These are phyloP conservation scores for Heteropelma amictum DNA, from an alignment of 2,888 invertebrate genomes.

Conservation along the genomic window DNA sequence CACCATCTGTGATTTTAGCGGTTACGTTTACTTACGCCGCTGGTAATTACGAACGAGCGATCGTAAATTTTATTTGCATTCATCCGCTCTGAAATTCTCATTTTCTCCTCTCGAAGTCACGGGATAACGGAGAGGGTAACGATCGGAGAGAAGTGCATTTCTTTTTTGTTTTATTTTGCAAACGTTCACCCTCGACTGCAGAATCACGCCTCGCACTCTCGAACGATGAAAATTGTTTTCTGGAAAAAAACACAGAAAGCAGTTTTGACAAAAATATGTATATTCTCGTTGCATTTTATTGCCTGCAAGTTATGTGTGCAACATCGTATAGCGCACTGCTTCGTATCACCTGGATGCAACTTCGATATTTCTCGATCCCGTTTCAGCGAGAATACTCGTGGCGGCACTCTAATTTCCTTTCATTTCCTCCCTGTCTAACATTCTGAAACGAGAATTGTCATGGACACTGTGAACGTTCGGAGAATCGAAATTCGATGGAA, in stretches of 20 bases:
- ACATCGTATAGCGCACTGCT: too few species aligned
- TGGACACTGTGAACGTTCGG: slow-evolving; percentile 23
- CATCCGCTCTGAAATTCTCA: not conserved
- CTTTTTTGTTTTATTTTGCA: too few species aligned
- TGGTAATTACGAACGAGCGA: not conserved
- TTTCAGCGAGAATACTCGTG: slow-evolving; percentile 19
- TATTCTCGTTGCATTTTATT: too few species aligned
- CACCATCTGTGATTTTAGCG: not conserved
- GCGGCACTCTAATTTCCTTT: slow-evolving; percentile 56
- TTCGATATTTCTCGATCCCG: slow-evolving; percentile 19
- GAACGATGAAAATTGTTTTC: too few species aligned
- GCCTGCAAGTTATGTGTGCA: too few species aligned
- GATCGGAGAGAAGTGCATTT: not conserved
- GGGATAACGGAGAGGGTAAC: not conserved
- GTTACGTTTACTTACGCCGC: not conserved
- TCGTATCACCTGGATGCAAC: too few species aligned
- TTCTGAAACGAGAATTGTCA: slow-evolving; percentile 38
- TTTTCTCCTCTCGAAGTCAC: not conserved
- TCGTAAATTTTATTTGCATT: slow-evolving; percentile 12
- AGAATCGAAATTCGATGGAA: slow-evolving; percentile 15
- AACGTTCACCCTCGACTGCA: too few species aligned
- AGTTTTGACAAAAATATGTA: too few species aligned
- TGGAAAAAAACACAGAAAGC: too few species aligned
- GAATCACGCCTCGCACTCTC: too few species aligned
- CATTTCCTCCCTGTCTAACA: slow-evolving; percentile 47